Conservation (phyloP, 2,113 vertebrate species). For the Octodon degus region DNA sequence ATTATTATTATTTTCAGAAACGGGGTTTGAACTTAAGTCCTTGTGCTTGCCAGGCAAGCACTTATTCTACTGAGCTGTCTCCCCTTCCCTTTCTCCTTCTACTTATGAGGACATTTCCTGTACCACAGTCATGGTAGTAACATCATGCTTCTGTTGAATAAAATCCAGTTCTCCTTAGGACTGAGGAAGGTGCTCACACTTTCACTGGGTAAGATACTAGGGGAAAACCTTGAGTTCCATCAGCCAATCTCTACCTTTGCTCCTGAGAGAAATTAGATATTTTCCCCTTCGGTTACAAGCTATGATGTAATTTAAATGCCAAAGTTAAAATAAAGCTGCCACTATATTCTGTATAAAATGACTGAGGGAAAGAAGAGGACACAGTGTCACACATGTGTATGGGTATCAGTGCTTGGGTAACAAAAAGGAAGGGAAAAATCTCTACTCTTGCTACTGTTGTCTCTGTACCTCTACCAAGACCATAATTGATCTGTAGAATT, state of each 20-base stretch:
- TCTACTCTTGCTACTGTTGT: neutral
- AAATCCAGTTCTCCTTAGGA: neutral
- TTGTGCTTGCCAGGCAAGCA: no score
- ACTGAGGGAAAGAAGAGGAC: neutral
- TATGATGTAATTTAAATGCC: neutral
- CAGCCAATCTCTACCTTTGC: neutral
- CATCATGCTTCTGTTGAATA: constrained; percentile 4
- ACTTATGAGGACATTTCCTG: neutral
- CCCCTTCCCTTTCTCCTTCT: neutral
- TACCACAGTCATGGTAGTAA: neutral
- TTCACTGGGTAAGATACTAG: neutral
- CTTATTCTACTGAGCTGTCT: no score
- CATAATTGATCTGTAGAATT: neutral
- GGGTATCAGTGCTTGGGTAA: neutral
- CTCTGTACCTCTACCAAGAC: neutral
- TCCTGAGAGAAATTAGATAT: neutral
- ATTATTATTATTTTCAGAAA: no score
- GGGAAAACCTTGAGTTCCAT: neutral
- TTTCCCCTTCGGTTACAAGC: neutral
- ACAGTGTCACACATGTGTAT: neutral
- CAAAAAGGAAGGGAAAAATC: neutral
- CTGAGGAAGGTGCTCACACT: neutral
- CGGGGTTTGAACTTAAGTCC: no score
- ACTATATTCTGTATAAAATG: neutral
- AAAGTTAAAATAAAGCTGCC: neutral